Conservation (phyloP, 2,888 invertebrate genomes). For the Trichacis sp. region DNA sequence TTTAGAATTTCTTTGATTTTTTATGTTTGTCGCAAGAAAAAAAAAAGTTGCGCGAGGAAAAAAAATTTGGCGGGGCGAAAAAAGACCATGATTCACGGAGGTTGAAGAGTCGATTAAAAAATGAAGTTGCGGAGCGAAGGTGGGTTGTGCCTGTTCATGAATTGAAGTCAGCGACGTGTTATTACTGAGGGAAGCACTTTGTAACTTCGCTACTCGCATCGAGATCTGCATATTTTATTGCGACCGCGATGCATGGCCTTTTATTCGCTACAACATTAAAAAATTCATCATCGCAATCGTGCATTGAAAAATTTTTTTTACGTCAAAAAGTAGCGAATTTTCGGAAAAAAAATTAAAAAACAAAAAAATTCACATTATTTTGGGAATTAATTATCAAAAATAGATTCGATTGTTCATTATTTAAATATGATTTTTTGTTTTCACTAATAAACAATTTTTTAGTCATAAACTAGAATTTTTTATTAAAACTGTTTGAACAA, state of each 20-base stretch:
- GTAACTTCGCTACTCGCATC: conserved; percentile 52
- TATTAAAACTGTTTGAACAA: too few relatives aligned
- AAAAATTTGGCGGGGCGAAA: conserved; percentile 11
- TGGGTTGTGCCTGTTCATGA: conserved; percentile 35
- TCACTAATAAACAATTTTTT: too few relatives aligned
- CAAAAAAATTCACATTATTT: too few relatives aligned
- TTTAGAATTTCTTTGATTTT: neutral
- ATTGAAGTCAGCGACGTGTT: conserved; percentile 55
- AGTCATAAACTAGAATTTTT: too few relatives aligned
- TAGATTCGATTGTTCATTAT: too few relatives aligned
- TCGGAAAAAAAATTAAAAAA: too few relatives aligned
- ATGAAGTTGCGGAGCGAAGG: conserved; percentile 29
- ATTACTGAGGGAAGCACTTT: conserved; percentile 51
- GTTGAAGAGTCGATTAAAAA: conserved; percentile 33
- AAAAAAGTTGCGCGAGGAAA: too few relatives aligned
- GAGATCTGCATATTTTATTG: conserved; percentile 42
- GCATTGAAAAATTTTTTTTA: too few relatives aligned
- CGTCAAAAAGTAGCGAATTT: too few relatives aligned
- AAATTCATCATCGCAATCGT: too few relatives aligned
- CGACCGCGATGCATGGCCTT: conserved; percentile 49
- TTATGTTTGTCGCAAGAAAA: neutral
- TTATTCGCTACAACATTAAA: conserved; percentile 38
- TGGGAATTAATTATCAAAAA: too few relatives aligned
- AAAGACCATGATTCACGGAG: conserved; percentile 44
- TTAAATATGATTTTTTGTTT: too few relatives aligned